phyloP scores from a whole-genome alignment of 1,140 invertebrate genomes.

The Euglossa dilemma region DNA sequence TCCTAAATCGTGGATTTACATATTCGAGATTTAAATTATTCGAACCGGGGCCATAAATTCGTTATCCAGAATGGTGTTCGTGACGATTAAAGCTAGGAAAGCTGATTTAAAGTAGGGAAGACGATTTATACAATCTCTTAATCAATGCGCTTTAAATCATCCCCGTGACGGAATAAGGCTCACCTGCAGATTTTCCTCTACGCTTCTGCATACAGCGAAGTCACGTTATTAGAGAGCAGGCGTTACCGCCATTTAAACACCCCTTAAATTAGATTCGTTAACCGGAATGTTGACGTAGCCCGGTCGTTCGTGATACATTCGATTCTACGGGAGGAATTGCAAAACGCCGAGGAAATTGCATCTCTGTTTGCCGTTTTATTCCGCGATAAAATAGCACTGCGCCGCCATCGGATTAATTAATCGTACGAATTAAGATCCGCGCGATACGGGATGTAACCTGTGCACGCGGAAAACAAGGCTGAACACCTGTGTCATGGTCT shows the following conservation, averaged over 20 bases:
- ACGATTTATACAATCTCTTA: slow-evolving; percentile 51
- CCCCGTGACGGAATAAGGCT: slow-evolving; percentile 46
- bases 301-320: not conserved
- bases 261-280: slow-evolving; percentile 42
- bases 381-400: not conserved
- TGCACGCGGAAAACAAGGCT: slow-evolving; percentile 45
- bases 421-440: slow-evolving; percentile 36
- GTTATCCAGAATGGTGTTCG: not conserved
- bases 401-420: slow-evolving; percentile 32
- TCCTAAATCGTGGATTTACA: not conserved
- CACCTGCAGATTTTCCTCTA: slow-evolving; percentile 27
- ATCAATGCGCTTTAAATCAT: slow-evolving; percentile 61
- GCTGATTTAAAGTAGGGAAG: slow-evolving; percentile 25
- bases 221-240: slow-evolving; percentile 36
- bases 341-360: too few relatives aligned
- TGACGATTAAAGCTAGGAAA: slow-evolving; percentile 13
- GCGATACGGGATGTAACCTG: slow-evolving; percentile 18
- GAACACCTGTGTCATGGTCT: slow-evolving; percentile 57
- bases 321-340: too few relatives aligned
- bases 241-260: slow-evolving; percentile 10
- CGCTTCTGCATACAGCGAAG: slow-evolving; percentile 24
- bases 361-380: too few relatives aligned
- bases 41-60: not conserved
- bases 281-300: not conserved
- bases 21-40: not conserved